Conservation (phyloP, 2,113 vertebrate genomes). For the Passer montanus region DNA sequence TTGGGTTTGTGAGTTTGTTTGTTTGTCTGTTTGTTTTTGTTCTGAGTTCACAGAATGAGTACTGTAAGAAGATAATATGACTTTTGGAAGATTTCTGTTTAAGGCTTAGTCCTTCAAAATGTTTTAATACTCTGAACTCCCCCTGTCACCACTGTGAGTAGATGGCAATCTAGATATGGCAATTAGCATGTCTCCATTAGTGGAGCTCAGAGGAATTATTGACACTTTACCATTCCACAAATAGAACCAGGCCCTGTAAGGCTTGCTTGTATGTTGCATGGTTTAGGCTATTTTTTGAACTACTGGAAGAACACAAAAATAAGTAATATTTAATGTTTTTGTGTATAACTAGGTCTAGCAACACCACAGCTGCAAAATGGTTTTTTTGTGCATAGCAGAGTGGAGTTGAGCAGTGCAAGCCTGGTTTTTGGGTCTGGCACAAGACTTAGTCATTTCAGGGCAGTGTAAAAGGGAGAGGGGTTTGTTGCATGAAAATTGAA, state of each 20-base stretch:
- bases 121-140: background rate
- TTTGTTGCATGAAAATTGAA: background rate
- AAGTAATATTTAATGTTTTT: background rate
- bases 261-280: background rate
- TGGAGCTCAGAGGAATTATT: background rate
- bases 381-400: background rate
- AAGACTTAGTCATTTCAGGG: background rate
- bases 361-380: background rate
- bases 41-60: background rate
- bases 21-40: background rate
- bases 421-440: background rate
- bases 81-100: background rate
- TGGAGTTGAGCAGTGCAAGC: background rate
- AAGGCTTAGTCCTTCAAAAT: background rate
- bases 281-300: constrained; percentile 26
- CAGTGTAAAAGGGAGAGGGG: background rate
- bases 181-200: background rate
- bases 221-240: background rate
- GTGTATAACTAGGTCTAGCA: background rate
- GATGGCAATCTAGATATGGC: background rate
- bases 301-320: constrained; percentile 3
- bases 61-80: background rate
- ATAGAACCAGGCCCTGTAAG: background rate
- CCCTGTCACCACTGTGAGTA: background rate
- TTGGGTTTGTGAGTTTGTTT: background rate